Conservation (phyloP, 2,888 invertebrate genomes). For the Lycocerus yunnanus region DNA sequence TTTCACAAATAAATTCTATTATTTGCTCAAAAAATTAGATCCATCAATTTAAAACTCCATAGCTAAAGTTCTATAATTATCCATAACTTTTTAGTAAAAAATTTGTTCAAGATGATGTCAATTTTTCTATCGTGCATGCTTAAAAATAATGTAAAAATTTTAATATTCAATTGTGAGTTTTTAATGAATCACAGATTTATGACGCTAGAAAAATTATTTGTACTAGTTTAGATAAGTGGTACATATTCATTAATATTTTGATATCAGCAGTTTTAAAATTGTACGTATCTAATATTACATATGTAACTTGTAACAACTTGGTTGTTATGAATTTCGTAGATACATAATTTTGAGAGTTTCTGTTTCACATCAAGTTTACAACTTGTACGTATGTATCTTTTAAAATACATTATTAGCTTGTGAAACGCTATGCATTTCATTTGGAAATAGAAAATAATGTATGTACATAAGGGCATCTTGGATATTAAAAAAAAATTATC, state of each 20-base stretch:
- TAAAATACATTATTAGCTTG: no score
- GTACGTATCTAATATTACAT: neutral
- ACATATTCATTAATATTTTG: neutral
- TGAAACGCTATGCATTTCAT: no score
- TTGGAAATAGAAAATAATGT: no score
- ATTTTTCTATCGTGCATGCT: neutral
- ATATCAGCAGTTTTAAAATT: neutral
- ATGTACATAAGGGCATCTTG: no score
- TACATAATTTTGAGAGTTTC: neutral
- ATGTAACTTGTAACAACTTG: neutral
- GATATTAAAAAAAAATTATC: no score
- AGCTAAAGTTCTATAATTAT: neutral
- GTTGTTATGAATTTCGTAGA: neutral
- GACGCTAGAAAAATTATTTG: neutral
- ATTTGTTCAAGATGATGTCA: neutral
- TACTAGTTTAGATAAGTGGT: neutral
- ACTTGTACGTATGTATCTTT: neutral
- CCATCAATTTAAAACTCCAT: neutral
- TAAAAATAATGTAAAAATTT: neutral
- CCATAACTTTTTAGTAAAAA: neutral
- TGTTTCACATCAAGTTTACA: neutral
- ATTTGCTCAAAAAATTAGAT: neutral
- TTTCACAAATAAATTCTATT: neutral
- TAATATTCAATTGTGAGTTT: neutral
- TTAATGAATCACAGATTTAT: neutral